Evolutionary conservation across 2,888 invertebrate species (phyloP), one percentile per base, ranked within the genome.

Genomic region (Noctua comes): DNA sequence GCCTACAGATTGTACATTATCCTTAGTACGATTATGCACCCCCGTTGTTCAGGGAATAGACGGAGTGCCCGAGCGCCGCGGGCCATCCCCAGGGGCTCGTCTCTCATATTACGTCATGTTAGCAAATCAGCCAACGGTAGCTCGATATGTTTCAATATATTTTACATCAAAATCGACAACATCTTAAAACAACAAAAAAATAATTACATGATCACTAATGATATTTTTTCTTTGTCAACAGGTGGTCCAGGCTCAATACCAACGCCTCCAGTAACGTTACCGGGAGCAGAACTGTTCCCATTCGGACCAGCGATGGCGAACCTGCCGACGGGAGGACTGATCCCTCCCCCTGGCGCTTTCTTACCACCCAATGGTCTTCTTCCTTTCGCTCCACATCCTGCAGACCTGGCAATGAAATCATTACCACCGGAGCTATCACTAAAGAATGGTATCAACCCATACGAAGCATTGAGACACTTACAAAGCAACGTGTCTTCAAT

Each of bases 1-100:
- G 97, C 96, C 97, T 97, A 96, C 97, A 97, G 97, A 97, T 97
- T 97, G 97, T 97, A 97, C 96, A 97, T 96, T 97, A 96, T 97
- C 97, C 96, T 96, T 96, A 96, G 96, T 96, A 95, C 96, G 96
- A 97, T 97, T 97, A 97, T 97, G 97, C 97, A 97, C 97, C 97
- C 97, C 94, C 96, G 95, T 93, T 95, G 96, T 96, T 94, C 95
- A 92, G 96, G 95, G 96, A 96, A 95, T 96, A 94, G 93, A 90
- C 94, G 92, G 94, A 96, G 96, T 96, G 94, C 96, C 95, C 94
- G 92, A 91, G 95, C 89, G 94, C 95, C 93, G 89, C 89, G 90
- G 91, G 93, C 92, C 88, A 88, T 94, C 97, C 95, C 96, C 79
- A 71, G 94, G 92, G 97, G 93, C 94, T 94, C 93, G 95, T 96